Percentiles rank a stretch among this genome's conserved stretches.
These are phyloP conservation scores for Tokudaia tokunoshimensis DNA, from an alignment of 2,797 vertebrate genomes.

Conservation along the genomic window DNA sequence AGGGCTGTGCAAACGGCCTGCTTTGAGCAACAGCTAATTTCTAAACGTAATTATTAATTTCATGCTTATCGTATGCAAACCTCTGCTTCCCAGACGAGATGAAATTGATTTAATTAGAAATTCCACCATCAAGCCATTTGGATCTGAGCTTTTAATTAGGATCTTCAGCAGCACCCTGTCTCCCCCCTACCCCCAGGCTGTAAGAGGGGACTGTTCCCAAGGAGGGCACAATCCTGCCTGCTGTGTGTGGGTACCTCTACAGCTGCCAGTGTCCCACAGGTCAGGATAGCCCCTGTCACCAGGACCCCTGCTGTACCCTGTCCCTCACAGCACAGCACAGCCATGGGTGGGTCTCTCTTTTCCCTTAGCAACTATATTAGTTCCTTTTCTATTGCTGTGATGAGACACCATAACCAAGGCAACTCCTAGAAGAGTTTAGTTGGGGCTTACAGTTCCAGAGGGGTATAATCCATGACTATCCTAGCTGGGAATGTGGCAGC, in stretches of 20 bases:
- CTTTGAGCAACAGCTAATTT: slow-evolving; percentile 82
- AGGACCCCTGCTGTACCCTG: not conserved
- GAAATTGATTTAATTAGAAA: slow-evolving; percentile 91
- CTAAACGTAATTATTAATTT: slow-evolving; percentile 88
- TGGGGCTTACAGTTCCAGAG: not conserved
- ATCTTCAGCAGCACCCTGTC: slow-evolving; percentile 73
- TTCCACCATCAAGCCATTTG: slow-evolving; percentile 86
- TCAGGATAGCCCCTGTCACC: not conserved
- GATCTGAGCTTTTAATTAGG: slow-evolving; percentile 88
- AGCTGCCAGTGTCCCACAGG: not conserved
- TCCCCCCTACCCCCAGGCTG: slow-evolving; percentile 32
- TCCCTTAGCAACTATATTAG: not conserved
- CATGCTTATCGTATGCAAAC: slow-evolving; percentile 87
- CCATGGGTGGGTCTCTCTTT: not conserved
- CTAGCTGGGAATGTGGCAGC: not conserved
- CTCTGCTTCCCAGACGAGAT: slow-evolving; percentile 84
- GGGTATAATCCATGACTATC: not conserved
- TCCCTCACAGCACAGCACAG: no score
- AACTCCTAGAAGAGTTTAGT: not conserved
- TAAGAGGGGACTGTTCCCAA: slow-evolving; percentile 27
- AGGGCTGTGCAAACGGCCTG: slow-evolving; percentile 50
- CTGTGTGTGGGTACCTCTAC: not conserved
- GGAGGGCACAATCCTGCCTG: not conserved
- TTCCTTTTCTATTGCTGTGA: not conserved
- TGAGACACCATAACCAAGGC: not conserved